Evolutionary conservation across 2,113 vertebrate genomes (phyloP).

Genomic region (Leptocoma aspasia): DNA sequence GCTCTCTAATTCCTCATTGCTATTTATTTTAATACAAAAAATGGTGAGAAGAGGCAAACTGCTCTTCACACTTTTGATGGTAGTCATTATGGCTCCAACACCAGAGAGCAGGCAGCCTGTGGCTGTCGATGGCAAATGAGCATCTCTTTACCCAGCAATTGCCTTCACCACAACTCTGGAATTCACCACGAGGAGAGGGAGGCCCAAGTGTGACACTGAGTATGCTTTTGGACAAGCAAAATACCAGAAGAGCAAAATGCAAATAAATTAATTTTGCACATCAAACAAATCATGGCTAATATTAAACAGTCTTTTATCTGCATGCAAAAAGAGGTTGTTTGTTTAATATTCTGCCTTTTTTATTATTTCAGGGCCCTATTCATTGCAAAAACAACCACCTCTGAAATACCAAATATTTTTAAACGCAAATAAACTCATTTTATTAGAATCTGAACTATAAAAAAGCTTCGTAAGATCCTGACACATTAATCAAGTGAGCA

Average conservation of each 20-base stretch:
- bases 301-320: conserved; percentile 28
- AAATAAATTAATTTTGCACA: conserved; percentile 48
- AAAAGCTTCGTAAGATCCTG: background rate
- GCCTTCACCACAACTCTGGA: background rate
- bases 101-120: background rate
- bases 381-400: background rate
- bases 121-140: background rate
- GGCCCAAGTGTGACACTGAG: background rate
- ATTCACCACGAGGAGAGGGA: background rate
- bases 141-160: background rate
- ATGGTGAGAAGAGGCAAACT: background rate
- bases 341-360: background rate
- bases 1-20: background rate
- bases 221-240: background rate
- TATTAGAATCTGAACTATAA: background rate
- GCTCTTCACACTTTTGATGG: background rate
- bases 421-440: background rate
- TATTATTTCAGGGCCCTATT: background rate
- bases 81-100: background rate
- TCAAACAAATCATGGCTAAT: conserved; percentile 21
- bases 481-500: background rate
- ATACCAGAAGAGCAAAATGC: background rate
- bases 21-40: background rate
- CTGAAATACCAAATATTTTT: background rate
- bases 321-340: background rate